Evolutionary conservation across 2,888 invertebrate species (phyloP).

Genomic region (Dryobotodes eremita): DNA sequence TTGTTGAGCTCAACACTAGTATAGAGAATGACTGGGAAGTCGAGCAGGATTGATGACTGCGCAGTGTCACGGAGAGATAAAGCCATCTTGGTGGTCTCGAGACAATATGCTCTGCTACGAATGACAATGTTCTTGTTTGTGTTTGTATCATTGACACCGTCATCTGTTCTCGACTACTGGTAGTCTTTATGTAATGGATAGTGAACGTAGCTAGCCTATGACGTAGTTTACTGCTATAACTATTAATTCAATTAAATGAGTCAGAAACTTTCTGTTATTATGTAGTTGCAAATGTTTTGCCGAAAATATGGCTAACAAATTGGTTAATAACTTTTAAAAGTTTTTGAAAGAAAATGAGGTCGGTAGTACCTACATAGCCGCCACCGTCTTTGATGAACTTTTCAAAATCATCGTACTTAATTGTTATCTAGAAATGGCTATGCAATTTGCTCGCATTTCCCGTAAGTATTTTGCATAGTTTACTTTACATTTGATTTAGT

Average conservation of each 20-base stretch:
- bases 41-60: constrained; percentile 80
- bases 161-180: constrained; percentile 56
- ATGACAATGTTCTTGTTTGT: constrained; percentile 67
- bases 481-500: background rate
- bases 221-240: background rate
- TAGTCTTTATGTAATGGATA: constrained; percentile 26
- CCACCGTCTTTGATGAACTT: background rate
- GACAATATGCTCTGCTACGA: constrained; percentile 73
- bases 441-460: background rate
- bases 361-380: background rate
- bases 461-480: too few relatives aligned
- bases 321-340: background rate
- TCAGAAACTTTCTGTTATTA: background rate
- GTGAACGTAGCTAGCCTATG: background rate
- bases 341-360: background rate
- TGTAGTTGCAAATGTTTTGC: background rate
- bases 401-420: background rate
- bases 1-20: constrained; percentile 30
- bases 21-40: constrained; percentile 27
- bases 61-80: constrained; percentile 76
- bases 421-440: too few relatives aligned
- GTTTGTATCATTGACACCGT: constrained; percentile 55
- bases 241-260: background rate
- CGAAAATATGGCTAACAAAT: background rate
- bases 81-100: constrained; percentile 77